Percentiles rank a stretch among this genome's conserved stretches.
phyloP scores from a whole-genome alignment of 64 coral and sea anemone genomes.

The Cladopsammia gracilis region DNA sequence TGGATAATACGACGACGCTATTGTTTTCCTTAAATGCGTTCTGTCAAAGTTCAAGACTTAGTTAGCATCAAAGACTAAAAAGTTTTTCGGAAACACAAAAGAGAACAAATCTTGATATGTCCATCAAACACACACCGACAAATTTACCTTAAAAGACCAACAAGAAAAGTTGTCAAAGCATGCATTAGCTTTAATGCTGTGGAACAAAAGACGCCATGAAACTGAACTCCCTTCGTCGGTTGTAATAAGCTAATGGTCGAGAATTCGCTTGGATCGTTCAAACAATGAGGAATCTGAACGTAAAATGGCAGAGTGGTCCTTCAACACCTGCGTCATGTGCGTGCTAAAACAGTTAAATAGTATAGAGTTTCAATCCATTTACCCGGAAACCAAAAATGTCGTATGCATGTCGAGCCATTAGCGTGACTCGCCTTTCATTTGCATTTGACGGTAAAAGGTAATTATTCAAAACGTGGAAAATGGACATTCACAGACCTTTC shows the following conservation, averaged over 20 bases:
- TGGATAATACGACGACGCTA: conserved; percentile 24
- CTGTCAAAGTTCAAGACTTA: not conserved
- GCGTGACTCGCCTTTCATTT: not conserved
- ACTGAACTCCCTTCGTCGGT: not conserved
- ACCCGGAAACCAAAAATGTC: conserved; percentile 12
- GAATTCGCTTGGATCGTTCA: not conserved
- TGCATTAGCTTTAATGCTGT: conserved; percentile 5
- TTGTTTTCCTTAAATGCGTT: conserved; percentile 12
- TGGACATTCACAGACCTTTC: not conserved
- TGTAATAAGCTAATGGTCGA: not conserved
- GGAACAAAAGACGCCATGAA: conserved; percentile 15
- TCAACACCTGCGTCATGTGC: conserved; percentile 21
- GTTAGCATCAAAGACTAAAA: not conserved
- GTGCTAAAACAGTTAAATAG: not conserved
- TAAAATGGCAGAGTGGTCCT: conserved; percentile 24
- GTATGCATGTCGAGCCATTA: not conserved
- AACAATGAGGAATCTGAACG: conserved; percentile 15
- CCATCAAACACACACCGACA: conserved; percentile 41
- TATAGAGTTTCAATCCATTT: not conserved
- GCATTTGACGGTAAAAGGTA: not conserved
- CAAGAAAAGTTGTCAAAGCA: conserved; percentile 19
- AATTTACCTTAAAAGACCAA: conserved; percentile 13
- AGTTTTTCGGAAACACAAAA: conserved; percentile 14
- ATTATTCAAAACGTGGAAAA: not conserved
- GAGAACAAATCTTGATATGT: not conserved